phyloP scores from a whole-genome alignment of 2,888 invertebrate genomes.

The Parnassius glacialis region DNA sequence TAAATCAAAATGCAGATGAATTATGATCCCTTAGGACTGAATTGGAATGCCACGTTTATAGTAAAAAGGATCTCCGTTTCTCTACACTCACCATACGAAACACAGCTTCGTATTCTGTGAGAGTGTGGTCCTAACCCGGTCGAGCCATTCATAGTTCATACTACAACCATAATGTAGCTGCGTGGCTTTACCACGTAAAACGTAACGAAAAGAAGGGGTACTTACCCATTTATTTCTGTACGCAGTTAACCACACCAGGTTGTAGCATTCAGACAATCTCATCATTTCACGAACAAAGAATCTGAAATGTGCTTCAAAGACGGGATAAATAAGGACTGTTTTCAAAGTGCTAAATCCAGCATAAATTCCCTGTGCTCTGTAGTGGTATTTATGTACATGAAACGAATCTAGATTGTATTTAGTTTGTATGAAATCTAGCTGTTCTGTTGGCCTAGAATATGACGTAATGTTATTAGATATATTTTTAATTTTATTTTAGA shows the following conservation, averaged over 20 bases:
- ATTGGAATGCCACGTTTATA: no score
- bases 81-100: no score
- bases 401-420: conserved; percentile 56
- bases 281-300: conserved; percentile 83
- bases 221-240: conserved; percentile 69
- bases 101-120: no score
- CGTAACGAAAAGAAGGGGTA: neutral
- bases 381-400: conserved; percentile 58
- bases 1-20: no score
- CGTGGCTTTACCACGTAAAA: no score
- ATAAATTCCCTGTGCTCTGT: conserved; percentile 37
- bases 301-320: conserved; percentile 78
- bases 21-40: no score
- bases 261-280: conserved; percentile 71
- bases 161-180: no score
- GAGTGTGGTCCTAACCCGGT: no score
- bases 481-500: no score
- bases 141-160: no score
- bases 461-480: no score
- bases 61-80: no score
- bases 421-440: conserved; percentile 53
- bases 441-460: conserved; percentile 52
- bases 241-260: conserved; percentile 62
- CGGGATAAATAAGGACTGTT: conserved; percentile 72
- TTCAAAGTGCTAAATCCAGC: conserved; percentile 52